Base-by-base conservation (phyloP, 2,797 vertebrate genomes). In the Spinus pinus region DNA sequence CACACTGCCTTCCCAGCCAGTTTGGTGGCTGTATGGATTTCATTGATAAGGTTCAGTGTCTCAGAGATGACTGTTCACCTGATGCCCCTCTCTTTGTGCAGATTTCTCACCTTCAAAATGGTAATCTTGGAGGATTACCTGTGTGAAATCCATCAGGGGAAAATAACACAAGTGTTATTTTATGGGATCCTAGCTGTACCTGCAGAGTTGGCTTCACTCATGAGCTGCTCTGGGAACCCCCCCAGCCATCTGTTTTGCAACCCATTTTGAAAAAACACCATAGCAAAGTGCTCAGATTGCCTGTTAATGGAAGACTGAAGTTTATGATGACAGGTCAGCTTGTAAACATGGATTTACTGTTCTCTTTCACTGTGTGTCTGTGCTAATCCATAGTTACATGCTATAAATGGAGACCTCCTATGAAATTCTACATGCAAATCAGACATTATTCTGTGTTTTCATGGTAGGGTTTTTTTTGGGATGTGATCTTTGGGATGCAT, bases 271-370 rank as follows among this genome's bases (percentile, higher is more conserved):
- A 84, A 27, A 81, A 94, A 31, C 25, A 39, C 10, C 4, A 0
- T 4, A 39, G 51, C 35, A 72, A 65, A 53, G 60, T 37, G 12
- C 50, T 91, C 50, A 27, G 7, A 33, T 78, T 78, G 31, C 33
- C 35, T 70, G 3, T 73, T 53, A 61, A 69, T 19, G 33, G 42
- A 58, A 64, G 51, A 27, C 17, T 54, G 64, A 71, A 54, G 49
- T 80, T 90, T 83, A 51, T 61, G 51, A 41, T 78, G 69, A 62
- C 37, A 86, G 66, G 71, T 74, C 74, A 64, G 89, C 73, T 88
- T 88, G 77, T 88, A 90, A 94, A 77, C 47, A 25, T 31, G 50
- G 49, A 25, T 92, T 91, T 94, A 54, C 37, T 70, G 39, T 75
- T 90, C n/a, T 74, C 0, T 53, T 42, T 94, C 83, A 58, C 31